Evolutionary conservation across 2,888 invertebrate species (phyloP).

Genomic region (Axea sp.): DNA sequence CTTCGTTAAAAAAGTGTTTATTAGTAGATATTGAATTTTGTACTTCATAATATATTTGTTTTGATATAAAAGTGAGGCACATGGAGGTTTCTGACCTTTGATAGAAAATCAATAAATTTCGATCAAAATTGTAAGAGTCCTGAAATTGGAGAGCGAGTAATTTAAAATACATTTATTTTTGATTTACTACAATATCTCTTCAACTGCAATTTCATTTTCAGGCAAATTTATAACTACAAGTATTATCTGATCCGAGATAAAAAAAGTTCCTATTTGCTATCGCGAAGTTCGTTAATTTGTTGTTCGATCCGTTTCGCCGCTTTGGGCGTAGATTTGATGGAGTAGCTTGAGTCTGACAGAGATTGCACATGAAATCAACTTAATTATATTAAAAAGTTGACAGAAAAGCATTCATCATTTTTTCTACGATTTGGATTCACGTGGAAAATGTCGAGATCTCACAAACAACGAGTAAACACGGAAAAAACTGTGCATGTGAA

Average conservation of each 20-base stretch:
- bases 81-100: too few species aligned
- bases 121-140: neutral
- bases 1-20: too few species aligned
- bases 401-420: conserved; percentile 35
- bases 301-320: conserved; percentile 21
- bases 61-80: too few species aligned
- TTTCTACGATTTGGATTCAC: too few species aligned
- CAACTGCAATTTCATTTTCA: conserved; percentile 31
- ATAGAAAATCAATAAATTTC: conserved; percentile 13
- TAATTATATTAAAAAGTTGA: conserved; percentile 50
- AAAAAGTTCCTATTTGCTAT: conserved; percentile 23
- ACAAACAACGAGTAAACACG: too few species aligned
- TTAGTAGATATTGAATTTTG: too few species aligned
- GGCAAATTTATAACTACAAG: conserved; percentile 34
- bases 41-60: too few species aligned
- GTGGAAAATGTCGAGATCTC: too few species aligned
- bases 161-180: conserved; percentile 24
- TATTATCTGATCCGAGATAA: conserved; percentile 21
- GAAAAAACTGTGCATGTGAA: too few species aligned
- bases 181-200: conserved; percentile 22
- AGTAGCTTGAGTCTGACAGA: conserved; percentile 44
- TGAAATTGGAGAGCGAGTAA: conserved; percentile 7
- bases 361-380: conserved; percentile 43
- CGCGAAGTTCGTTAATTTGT: conserved; percentile 46
- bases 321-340: conserved; percentile 20